These are phyloP conservation scores for Ornithoptera priamus DNA, from an alignment of 2,888 invertebrate species.

Conservation along the genomic window DNA sequence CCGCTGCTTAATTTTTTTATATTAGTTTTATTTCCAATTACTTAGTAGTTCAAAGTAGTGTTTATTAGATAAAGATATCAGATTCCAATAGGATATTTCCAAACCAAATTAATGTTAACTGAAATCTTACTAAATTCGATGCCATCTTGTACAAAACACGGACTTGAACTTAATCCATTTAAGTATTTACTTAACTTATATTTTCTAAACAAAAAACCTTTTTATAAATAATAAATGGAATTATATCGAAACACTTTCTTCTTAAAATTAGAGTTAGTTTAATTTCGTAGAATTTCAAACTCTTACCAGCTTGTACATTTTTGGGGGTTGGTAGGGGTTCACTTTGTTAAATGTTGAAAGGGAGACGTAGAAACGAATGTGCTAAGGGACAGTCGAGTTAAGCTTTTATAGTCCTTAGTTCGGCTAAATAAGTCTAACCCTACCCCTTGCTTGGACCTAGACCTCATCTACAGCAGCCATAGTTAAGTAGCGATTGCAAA, in stretches of 20 bases:
- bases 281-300: conserved; percentile 15
- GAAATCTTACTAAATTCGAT: no score
- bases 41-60: neutral
- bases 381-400: conserved; percentile 47
- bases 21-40: neutral
- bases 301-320: conserved; percentile 83
- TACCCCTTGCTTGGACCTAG: conserved; percentile 67
- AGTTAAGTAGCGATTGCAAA: conserved; percentile 54
- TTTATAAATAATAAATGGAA: no score
- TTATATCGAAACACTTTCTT: neutral
- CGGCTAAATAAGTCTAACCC: conserved; percentile 70
- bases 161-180: no score
- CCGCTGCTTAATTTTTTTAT: neutral
- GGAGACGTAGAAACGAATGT: conserved; percentile 69
- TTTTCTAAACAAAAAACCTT: no score
- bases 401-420: conserved; percentile 70
- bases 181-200: no score
- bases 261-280: neutral
- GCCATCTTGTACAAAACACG: no score
- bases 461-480: conserved; percentile 57
- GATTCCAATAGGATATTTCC: no score
- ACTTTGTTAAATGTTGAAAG: conserved; percentile 50
- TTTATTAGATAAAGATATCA: neutral
- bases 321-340: conserved; percentile 55
- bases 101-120: no score